A percentile compares a stretch with the other conserved stretches of the same genome.
Evolutionary conservation across 2,113 vertebrate species (phyloP).

Genomic region (Chaetura pelagica): DNA sequence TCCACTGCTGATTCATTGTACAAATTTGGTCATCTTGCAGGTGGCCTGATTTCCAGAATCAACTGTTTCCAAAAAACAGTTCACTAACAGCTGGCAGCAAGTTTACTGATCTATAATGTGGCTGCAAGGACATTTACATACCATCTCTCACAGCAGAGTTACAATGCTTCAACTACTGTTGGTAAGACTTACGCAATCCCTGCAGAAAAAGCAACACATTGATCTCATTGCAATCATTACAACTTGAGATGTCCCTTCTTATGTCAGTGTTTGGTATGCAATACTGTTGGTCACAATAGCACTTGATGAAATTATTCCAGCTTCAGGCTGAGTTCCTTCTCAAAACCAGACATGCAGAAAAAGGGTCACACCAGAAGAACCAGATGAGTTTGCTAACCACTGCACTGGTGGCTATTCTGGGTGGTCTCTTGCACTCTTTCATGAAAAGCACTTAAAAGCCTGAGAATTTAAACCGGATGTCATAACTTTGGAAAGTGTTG

Average conservation of each 20-base stretch:
- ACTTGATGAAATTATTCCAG: background rate
- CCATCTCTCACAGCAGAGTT: background rate
- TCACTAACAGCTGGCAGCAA: background rate
- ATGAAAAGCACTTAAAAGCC: background rate
- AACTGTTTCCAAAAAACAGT: background rate
- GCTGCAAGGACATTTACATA: background rate
- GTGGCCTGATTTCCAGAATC: background rate
- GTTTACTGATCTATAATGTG: background rate
- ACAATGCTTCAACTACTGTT: background rate
- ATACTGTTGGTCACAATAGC: background rate
- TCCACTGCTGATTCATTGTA: background rate
- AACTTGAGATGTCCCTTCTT: background rate
- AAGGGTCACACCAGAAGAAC: background rate
- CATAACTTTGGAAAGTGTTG: background rate
- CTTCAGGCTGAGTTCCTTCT: constrained; percentile 12
- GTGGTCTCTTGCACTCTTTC: background rate
- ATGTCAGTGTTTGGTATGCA: background rate
- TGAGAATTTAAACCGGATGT: background rate
- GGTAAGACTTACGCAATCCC: background rate
- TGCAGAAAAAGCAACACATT: background rate
- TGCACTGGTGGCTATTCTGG: background rate
- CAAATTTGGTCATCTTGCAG: background rate
- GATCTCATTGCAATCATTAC: fast-evolving
- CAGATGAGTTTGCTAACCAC: background rate
- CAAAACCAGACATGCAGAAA: background rate